Conservation (phyloP, 2,797 vertebrate genomes). For the Botia kubotai region DNA sequence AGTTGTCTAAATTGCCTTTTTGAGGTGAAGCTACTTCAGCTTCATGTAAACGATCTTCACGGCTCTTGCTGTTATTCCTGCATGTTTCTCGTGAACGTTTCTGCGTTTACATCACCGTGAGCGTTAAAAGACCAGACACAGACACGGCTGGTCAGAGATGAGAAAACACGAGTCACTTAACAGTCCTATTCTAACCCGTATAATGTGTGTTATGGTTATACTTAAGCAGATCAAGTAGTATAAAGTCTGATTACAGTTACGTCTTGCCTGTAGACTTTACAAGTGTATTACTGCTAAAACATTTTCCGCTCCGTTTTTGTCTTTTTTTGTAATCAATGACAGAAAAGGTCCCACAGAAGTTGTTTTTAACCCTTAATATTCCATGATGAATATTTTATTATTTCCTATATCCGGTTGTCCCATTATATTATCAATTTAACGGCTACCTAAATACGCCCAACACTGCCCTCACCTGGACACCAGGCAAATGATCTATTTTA, state of each 20-base stretch:
- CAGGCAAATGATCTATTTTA: neutral
- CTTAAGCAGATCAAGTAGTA: neutral
- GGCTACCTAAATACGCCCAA: neutral
- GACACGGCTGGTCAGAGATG: neutral
- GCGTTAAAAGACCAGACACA: neutral
- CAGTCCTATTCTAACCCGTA: neutral
- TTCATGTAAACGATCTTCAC: neutral
- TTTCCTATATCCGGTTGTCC: neutral
- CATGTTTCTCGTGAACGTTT: neutral
- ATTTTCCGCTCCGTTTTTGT: neutral
- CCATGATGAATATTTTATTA: neutral
- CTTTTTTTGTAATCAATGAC: neutral
- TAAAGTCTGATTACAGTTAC: neutral
- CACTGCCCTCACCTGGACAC: slow-evolving; percentile 22
- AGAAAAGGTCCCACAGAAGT: neutral
- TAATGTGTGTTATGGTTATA: neutral
- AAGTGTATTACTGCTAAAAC: neutral
- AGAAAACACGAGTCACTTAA: neutral
- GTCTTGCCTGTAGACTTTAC: neutral
- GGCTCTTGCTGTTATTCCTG: neutral
- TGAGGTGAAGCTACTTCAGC: neutral
- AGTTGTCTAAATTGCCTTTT: neutral
- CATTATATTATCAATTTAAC: neutral
- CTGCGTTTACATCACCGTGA: neutral
- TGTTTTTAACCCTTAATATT: neutral